phyloP scores from a whole-genome alignment of 1,140 invertebrate species.

The Archivesica marissinica region DNA sequence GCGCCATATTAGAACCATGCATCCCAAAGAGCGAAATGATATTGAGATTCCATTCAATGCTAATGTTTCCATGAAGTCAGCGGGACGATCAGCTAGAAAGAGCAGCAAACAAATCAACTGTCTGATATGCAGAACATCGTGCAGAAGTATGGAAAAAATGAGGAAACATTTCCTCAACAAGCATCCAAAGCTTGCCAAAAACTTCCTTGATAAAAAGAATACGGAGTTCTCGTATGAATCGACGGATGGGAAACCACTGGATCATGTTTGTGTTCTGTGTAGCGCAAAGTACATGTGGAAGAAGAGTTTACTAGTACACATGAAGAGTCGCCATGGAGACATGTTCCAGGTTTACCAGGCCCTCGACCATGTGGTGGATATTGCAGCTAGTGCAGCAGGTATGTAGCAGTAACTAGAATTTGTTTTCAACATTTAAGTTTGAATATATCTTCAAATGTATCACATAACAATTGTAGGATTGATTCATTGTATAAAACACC shows the following conservation, averaged over 20 bases:
- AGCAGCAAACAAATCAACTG: slow-evolving; percentile 9
- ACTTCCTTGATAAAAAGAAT: slow-evolving; percentile 1
- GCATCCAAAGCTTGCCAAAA: slow-evolving; percentile 10
- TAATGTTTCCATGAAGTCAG: background rate
- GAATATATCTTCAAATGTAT: too few relatives aligned
- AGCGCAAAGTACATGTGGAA: slow-evolving; percentile 39
- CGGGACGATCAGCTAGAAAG: background rate
- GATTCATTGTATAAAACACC: too few relatives aligned
- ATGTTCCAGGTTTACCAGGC: slow-evolving; percentile 13
- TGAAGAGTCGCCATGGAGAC: slow-evolving; percentile 9
- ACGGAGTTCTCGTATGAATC: background rate
- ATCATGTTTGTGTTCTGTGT: slow-evolving; percentile 27
- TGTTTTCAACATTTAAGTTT: too few relatives aligned
- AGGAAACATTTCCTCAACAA: slow-evolving; percentile 5
- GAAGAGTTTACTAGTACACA: slow-evolving; percentile 41
- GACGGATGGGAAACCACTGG: background rate
- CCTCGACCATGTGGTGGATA: slow-evolving; percentile 32
- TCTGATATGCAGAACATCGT: background rate
- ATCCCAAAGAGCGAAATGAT: background rate
- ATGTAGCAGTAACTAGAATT: too few relatives aligned
- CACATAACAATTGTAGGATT: too few relatives aligned
- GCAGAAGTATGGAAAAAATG: slow-evolving; percentile 32
- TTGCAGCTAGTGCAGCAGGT: background rate
- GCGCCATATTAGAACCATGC: background rate
- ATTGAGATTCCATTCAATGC: background rate